Evolutionary conservation across 2,797 vertebrate genomes (phyloP).

Genomic region (Schizopygopsis malacanthus): DNA sequence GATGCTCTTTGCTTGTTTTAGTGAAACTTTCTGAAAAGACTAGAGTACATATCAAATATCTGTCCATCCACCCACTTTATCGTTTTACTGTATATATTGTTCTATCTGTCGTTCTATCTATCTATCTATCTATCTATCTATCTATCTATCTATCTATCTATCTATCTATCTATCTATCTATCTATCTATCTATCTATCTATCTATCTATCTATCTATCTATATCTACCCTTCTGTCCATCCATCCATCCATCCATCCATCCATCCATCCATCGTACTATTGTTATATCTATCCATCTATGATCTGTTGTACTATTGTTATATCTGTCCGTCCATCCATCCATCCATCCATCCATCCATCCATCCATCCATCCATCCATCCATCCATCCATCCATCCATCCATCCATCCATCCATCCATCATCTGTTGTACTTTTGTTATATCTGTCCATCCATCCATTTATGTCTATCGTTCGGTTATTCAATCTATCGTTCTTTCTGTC

Average conservation of each 20-base stretch:
- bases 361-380: fast-evolving
- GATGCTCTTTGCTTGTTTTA: not conserved
- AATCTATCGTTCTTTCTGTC: not conserved
- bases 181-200: not conserved
- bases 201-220: not conserved
- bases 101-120: no score
- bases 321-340: not conserved
- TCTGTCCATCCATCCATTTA: not conserved
- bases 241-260: not conserved
- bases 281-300: no score
- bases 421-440: not conserved
- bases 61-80: not conserved
- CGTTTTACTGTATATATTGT: not conserved
- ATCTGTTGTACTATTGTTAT: no score
- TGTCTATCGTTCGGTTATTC: not conserved
- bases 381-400: not conserved
- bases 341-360: fast-evolving
- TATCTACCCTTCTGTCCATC: not conserved
- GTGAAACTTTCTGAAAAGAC: constrained; percentile 57
- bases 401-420: no score
- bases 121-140: not conserved
- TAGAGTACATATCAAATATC: not conserved
- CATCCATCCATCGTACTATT: no score
- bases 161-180: not conserved
- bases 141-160: not conserved